Conservation (phyloP, 2,888 invertebrate genomes). For the Caenorhabditis panamensis region DNA sequence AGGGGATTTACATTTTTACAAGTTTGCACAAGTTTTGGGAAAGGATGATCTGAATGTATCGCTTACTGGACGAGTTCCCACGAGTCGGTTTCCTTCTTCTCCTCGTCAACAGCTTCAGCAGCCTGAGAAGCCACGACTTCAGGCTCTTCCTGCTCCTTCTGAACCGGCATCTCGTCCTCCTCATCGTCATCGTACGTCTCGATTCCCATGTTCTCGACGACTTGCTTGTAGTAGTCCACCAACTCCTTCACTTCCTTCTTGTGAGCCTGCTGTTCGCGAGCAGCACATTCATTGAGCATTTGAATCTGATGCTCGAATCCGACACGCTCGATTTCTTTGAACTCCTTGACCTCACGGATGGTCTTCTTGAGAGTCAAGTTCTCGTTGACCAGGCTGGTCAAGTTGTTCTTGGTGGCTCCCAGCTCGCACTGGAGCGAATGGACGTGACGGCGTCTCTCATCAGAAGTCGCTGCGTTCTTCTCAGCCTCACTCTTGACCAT, state of each 20-base stretch:
- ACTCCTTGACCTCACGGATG: not conserved
- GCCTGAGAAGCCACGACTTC: not conserved
- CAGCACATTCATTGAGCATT: not conserved
- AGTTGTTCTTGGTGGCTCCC: too few species aligned
- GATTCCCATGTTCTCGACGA: slow-evolving; percentile 31
- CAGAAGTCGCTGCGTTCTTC: too few species aligned
- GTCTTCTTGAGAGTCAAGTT: slow-evolving; percentile 1
- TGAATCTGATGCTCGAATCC: not conserved
- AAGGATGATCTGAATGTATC: not conserved
- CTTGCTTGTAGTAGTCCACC: not conserved
- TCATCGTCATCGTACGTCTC: slow-evolving; percentile 18
- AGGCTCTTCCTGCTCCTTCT: not conserved
- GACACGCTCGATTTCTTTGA: not conserved
- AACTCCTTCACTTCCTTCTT: not conserved
- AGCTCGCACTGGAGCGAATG: too few species aligned
- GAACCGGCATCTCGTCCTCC: not conserved
- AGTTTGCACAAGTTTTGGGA: not conserved
- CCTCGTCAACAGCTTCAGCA: not conserved
- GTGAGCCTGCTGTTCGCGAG: not conserved
- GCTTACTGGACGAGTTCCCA: slow-evolving; percentile 23
- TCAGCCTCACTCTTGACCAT: too few species aligned
- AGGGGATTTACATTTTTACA: not conserved
- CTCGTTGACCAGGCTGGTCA: not conserved
- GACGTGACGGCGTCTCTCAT: too few species aligned
- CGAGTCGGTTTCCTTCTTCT: not conserved